Base-by-base conservation (phyloP, 1,140 invertebrate species). In the Paralvinella palmiformis region DNA sequence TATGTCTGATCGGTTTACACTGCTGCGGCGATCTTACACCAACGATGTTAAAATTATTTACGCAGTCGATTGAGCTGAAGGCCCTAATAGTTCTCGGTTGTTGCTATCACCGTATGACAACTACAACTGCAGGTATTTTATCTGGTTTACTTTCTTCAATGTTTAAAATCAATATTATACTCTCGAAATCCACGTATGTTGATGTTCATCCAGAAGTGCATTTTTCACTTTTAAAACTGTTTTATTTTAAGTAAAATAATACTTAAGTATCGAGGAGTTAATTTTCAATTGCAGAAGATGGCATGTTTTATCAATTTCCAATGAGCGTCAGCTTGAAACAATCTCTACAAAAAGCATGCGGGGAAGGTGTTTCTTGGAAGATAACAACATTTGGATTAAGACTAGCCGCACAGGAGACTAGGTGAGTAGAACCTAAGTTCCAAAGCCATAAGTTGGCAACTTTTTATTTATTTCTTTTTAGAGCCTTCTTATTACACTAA, bases 1-100 rank as follows among this genome's bases (percentile, higher is more conserved):
- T 74, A 27, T 73, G 75, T 63, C 68, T 79, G 71, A 69, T 79
- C 45, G 78, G 78, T 4, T 68, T 79, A 22, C 78, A 79, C 60
- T 79, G 78, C 50, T 79, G 78, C 66, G 78, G 76, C 36, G 76
- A 79, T 59, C 69, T 79, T n/a, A 75, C 77, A 1, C 70, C 76
- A 0, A 69, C 74, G 1, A 71, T 78, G 69, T 58, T 79, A 32
- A 62, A 65, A n/a, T 63, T 71, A 48, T 79, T 73, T 62, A 31
- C 44, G 13, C 31, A 64, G 10, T 41, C 72, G 29, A 37, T 67
- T n/a, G 62, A 37, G 17, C 37, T 76, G 6, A 68, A 29, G 20
- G 68, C 71, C 27, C 60, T 79, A 48, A 69, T 71, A 57, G 72
- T 72, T 66, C 72, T 79, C 1, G 73, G 74, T 41, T 79, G 78